Conservation (phyloP, 2,113 vertebrate species). For the Antigone vipio region DNA sequence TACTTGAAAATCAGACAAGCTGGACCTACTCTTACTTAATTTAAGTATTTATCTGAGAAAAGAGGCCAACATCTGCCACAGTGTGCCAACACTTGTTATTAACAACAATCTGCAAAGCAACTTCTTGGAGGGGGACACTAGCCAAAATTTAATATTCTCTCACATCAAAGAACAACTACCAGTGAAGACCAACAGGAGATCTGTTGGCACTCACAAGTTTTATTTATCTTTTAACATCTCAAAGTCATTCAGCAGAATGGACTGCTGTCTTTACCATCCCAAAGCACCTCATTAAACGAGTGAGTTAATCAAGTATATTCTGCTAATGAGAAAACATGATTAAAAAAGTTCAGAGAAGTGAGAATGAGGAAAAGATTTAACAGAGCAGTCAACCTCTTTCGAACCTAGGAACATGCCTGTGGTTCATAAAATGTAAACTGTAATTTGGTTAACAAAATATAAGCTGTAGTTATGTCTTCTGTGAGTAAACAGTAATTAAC, state of each 20-base stretch:
- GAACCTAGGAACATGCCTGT: not conserved
- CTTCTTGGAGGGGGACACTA: not conserved
- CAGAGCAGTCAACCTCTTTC: not conserved
- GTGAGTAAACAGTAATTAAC: not conserved
- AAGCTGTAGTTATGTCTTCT: not conserved
- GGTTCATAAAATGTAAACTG: not conserved
- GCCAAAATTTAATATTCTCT: not conserved
- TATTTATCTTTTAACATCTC: not conserved
- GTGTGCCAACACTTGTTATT: not conserved
- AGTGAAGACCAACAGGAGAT: not conserved
- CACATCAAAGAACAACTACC: not conserved
- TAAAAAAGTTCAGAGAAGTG: not conserved
- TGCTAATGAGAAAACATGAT: conserved; percentile 23
- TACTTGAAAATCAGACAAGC: conserved; percentile 3
- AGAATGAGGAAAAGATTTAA: not conserved
- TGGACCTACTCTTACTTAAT: not conserved
- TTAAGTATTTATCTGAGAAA: not conserved
- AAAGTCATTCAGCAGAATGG: conserved; percentile 4
- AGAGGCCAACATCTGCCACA: not conserved
- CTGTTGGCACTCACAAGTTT: not conserved
- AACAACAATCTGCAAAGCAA: not conserved
- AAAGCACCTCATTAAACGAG: conserved; percentile 39
- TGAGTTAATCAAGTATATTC: conserved; percentile 19
- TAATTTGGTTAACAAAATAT: not conserved
- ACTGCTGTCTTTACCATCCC: conserved; percentile 7